Base-by-base conservation (phyloP, 2,797 vertebrate species). In the Capromys pilorides region DNA sequence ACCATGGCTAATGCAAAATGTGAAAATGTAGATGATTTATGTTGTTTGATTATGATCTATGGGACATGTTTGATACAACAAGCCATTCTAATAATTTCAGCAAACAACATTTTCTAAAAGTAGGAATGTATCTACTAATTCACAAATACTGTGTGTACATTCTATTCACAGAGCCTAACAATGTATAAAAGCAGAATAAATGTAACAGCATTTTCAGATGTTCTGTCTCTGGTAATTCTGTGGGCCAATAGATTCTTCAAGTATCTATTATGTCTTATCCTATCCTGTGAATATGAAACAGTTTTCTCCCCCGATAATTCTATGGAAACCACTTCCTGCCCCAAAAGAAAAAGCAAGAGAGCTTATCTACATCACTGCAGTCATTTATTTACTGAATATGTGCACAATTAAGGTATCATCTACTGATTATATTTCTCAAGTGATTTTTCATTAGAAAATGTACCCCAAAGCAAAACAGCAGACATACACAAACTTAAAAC, bases 401-500 rank as follows among this genome's bases (percentile, higher is more conserved):
- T 90, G 96, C 28, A 97, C 90, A 88, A 88, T 85, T 78, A 85
- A 31, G 3, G 33, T 36, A 95, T 97, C 64, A 80, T 95, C 94
- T 88, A 86, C n/a, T 87, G 84, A 94, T 91, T 88, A 16, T 12
- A 69, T 69, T 96, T 95, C 77, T 95, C 36, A 51, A 14, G 88
- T 93, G 95, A 77, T 66, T 94, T 96, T 94, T 97, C 90, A 93
- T 95, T 77, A 95, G 91, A 83, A 95, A 96, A 96, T 51, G 33
- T 62, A 97, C 90, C 71, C 92, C 89, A 93, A 97, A 96, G 94
- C 90, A 88, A 92, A 96, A 97, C 1, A 95, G 93, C 64, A 92
- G 64, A 84, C 45, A 90, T 62, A 88, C 41, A 95, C 79, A 96
- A 77, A 95, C 39, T 64, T 78, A 88, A 95, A 95, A 96, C 22